Base-by-base conservation (phyloP, 23 tunicate species). In the Botrylloides violaceus region DNA sequence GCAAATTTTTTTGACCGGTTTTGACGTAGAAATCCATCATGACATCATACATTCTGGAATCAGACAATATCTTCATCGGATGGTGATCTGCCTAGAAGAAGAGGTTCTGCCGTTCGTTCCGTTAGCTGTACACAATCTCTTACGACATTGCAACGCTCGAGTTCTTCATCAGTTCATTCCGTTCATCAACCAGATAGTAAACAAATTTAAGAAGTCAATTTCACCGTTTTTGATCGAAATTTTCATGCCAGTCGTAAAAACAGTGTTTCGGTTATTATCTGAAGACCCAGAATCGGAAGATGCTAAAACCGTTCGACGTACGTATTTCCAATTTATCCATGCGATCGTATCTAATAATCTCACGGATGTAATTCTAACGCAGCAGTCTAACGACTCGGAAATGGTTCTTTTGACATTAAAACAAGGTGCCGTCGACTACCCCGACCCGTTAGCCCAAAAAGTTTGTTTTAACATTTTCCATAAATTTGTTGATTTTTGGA, bases 31-130 rank as follows among this genome's bases (percentile, higher is more conserved):
- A 23, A 66, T 58, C 28, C 85, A 90, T 37, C 71, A 77, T 7
- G 62, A 79, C 19, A 66, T 79, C 18, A 56, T 90, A 4, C 90
- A 90, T 56, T 47, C 90, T 25, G 97, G 97, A 77, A 36, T 93
- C 7, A 84, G 96, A 1, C 95, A 90, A 55, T 95, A 87, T 64
- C 66, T 95, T n/a, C 99, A 95, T 75, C 64, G 99, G 66, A 95
- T 95, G 99, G 90, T 95, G 70, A 87, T 87, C 43, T 95, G 99
- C 36, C 43, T 95, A 58, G 96, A 90, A 64, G 88, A 95, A 4
- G 96, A 95, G 32, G 96, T 94, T 20, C 83, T 95, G 26, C 96
- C 88, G 27, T 83, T 86, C 50, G 79, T 95, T 2, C 96, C 99
- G 4, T 34, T 87, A 49, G 94, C 92, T 18, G 61, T 95, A 25